Evolutionary conservation across 1,140 invertebrate genomes (phyloP), one percentile per base, ranked within the genome.

Genomic region (Danaus melanippus): DNA sequence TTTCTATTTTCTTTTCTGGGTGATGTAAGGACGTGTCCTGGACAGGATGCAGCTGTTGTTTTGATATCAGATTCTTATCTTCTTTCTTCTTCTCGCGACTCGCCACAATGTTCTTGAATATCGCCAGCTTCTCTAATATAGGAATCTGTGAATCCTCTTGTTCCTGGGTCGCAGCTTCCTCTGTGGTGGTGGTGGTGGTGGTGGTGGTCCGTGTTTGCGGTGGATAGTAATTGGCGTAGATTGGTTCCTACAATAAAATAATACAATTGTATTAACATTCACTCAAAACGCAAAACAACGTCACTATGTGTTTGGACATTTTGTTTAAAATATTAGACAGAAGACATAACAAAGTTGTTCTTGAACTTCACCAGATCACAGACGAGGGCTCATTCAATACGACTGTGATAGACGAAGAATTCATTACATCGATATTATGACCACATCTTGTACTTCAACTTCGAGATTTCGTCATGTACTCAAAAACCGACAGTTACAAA

Each of bases 81-180:
- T 69, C 62, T 52, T 61, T 73, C 17, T 70, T 76, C 21, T 71
- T 74, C 2, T 77, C 75, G n/a, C 82, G 56, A 12, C 65, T 74
- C 0, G 64, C 64, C 1, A 84, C 67, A 0, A 77, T 67, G 57
- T 83, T 84, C 63, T 82, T 82, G 62, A 86, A 84, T 42, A 84
- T 76, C 0, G 79, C 66, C 9, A 84, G 56, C 44, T 78, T 84
- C 66, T 84, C 70, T 43, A 83, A 10, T 9, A 78, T 70, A 0
- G 69, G 73, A 8, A 64, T 56, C 53, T 79, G 58, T 10, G 76
- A 64, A 3, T 82, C 74, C 12, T 73, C 63, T 47, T 57, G 43
- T 50, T 75, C 70, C 47, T 70, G 58, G n/a, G 32, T 58, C 39
- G 57, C 48, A 10, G 46, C 12, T 8, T 17, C 12, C 9, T 69